Evolutionary conservation across 2,888 invertebrate species (phyloP).

Genomic region (Dasypogon diadema): DNA sequence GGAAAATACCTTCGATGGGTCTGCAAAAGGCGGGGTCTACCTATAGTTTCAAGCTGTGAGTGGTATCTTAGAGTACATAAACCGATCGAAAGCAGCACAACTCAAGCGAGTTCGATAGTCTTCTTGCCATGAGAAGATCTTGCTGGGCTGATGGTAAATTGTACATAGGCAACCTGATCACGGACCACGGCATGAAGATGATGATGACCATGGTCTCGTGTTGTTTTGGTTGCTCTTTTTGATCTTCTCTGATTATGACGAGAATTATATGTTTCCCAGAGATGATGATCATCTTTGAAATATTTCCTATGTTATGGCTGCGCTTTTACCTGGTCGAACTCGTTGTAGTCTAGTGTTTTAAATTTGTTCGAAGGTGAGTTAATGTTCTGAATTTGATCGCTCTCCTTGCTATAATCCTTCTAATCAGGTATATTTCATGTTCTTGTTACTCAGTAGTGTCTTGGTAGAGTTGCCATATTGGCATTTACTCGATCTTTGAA

Average conservation of each 20-base stretch:
- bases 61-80: constrained; percentile 19
- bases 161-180: constrained; percentile 37
- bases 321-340: constrained; percentile 4
- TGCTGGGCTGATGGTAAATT: not conserved
- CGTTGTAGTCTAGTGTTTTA: constrained; percentile 40
- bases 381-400: constrained; percentile 43
- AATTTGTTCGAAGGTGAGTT: constrained; percentile 48
- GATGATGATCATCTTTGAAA: constrained; percentile 51
- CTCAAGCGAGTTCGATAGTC: constrained; percentile 4
- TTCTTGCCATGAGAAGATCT: constrained; percentile 30
- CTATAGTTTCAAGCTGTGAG: constrained; percentile 2
- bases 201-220: constrained; percentile 37
- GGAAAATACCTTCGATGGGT: not conserved
- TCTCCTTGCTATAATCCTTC: constrained; percentile 25
- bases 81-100: constrained; percentile 29
- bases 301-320: constrained; percentile 42
- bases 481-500: not conserved
- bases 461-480: constrained; percentile 18
- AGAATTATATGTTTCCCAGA: constrained; percentile 46
- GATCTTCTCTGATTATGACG: constrained; percentile 46
- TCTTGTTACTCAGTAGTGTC: constrained; percentile 17
- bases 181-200: constrained; percentile 5
- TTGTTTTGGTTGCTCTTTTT: constrained; percentile 20
- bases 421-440: constrained; percentile 32
- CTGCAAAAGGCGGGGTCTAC: constrained; percentile 45